Base-by-base conservation (phyloP, 2,888 invertebrate genomes). In the Alsophila aescularia region DNA sequence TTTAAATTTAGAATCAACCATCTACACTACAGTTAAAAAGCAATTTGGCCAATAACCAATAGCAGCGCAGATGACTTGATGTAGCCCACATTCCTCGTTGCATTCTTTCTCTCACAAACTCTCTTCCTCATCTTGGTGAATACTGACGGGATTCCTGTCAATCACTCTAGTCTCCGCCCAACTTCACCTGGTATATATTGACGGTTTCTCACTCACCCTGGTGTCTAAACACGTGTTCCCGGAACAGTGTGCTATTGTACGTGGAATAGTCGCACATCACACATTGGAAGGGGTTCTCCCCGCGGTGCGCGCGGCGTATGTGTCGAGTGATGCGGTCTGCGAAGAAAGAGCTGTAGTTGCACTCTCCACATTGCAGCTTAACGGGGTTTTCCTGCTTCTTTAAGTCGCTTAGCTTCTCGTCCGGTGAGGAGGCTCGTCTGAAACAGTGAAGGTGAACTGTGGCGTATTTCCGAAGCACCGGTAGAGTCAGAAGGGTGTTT, bases 251-350 rank as follows among this genome's bases (percentile, higher is more conserved):
- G 34, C 83, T 87, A 44, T 90, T 89, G 49, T 84, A 81, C 0
- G 90, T 87, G 0, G 80, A 77, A 12, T 90, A 90, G 1, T 87
- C 83, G 1, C 90, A 90, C 83, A 87, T 83, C 31, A 69, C 77
- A 13, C 90, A 90, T 7, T 87, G 84, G 51, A 81, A 89, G 0
- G 87, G 85, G 15, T 85, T 87, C 35, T 83, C 79, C 0, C 86
- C 85, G 0, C 77, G 62, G 39, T 86, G 89, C 0, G 77, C 71
- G 37, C 81, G 0, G 79, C 35, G 69, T 0, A 88, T 76, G 31
- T 88, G 85, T 0, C 83, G 60, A 0, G 76, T 31, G 69, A 87
- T 65, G 27, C 77, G 75, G 40, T 87, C 88, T 7, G 34, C 34
- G 9, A 29, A 40, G 10, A 2, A 16, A 0, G 35, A 34, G 0